Conservation (phyloP, 2,797 vertebrate species). For the Coranthus polyacanthus region DNA sequence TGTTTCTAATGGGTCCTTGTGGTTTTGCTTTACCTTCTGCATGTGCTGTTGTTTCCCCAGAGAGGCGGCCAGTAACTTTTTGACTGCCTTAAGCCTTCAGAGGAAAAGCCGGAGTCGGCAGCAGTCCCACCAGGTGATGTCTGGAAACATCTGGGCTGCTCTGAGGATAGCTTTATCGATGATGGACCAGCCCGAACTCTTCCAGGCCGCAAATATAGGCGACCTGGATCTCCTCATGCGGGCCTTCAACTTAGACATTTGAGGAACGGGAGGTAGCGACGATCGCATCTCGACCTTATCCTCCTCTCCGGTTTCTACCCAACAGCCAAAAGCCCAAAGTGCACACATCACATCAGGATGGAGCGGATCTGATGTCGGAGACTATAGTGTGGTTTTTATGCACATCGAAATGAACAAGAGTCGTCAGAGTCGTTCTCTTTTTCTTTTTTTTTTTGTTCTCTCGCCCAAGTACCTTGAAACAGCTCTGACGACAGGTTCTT, state of each 20-base stretch:
- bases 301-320: constrained; percentile 43
- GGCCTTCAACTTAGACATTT: constrained; percentile 96
- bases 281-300: constrained; percentile 15
- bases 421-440: constrained; percentile 48
- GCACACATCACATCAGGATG: constrained; percentile 63
- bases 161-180: constrained; percentile 96
- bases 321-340: constrained; percentile 82
- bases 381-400: constrained; percentile 49
- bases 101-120: constrained; percentile 95
- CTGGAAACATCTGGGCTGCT: constrained; percentile 98
- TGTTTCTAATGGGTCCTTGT: too few relatives aligned
- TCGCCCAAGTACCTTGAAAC: constrained; percentile 72
- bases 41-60: constrained; percentile 79
- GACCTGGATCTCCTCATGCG: constrained; percentile 96
- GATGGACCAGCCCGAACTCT: constrained; percentile 98
- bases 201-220: constrained; percentile 97
- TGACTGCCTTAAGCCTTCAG: constrained; percentile 96
- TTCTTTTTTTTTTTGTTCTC: constrained; percentile 14
- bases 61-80: constrained; percentile 98
- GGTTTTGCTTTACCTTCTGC: not conserved
- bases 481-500: constrained; percentile 71
- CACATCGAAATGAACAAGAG: constrained; percentile 54
- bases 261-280: constrained; percentile 61
- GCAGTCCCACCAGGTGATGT: constrained; percentile 95
- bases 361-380: constrained; percentile 30